A percentile compares a stretch with the other conserved stretches of the same genome.
Conservation (phyloP, 2,797 vertebrate species). For the Cirrhinus molitorella region DNA sequence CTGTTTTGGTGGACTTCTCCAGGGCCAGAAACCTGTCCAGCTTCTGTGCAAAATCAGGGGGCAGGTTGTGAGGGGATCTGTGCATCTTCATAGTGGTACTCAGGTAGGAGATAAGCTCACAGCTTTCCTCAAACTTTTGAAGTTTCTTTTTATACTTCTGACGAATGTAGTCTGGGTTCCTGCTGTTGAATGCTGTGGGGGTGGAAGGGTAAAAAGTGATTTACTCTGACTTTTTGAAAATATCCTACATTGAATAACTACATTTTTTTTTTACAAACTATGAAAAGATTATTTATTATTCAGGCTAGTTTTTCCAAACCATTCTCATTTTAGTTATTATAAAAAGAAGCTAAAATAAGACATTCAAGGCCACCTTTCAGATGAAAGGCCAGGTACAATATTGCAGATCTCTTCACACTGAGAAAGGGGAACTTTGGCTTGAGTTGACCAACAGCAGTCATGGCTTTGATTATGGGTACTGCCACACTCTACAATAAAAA, state of each 20-base stretch:
- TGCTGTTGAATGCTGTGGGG: constrained; percentile 86
- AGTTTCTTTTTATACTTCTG: constrained; percentile 87
- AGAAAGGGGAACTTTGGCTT: constrained; percentile 96
- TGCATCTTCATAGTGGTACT: constrained; percentile 82
- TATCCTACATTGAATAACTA: neutral
- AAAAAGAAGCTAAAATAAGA: neutral
- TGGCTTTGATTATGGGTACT: constrained; percentile 89
- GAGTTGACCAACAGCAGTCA: constrained; percentile 90
- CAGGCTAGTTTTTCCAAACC: neutral
- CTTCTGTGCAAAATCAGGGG: constrained; percentile 84
- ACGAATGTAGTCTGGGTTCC: constrained; percentile 76
- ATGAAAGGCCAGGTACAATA: constrained; percentile 89
- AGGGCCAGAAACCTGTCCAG: constrained; percentile 85
- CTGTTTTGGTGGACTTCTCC: constrained; percentile 58
- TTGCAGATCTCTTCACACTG: constrained; percentile 84
- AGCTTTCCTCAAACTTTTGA: constrained; percentile 84
- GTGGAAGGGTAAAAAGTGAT: constrained; percentile 17
- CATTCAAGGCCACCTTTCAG: constrained; percentile 87
- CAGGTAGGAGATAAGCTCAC: constrained; percentile 89
- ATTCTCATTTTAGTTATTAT: neutral
- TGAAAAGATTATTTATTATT: neutral
- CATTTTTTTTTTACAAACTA: neutral
- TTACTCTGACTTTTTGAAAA: neutral
- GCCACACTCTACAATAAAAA: constrained; percentile 83
- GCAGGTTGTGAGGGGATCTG: constrained; percentile 77